A percentile compares a stretch with the other conserved stretches of the same genome.
phyloP scores from a whole-genome alignment of 2,888 invertebrate genomes.

The Eledone cirrhosa region DNA sequence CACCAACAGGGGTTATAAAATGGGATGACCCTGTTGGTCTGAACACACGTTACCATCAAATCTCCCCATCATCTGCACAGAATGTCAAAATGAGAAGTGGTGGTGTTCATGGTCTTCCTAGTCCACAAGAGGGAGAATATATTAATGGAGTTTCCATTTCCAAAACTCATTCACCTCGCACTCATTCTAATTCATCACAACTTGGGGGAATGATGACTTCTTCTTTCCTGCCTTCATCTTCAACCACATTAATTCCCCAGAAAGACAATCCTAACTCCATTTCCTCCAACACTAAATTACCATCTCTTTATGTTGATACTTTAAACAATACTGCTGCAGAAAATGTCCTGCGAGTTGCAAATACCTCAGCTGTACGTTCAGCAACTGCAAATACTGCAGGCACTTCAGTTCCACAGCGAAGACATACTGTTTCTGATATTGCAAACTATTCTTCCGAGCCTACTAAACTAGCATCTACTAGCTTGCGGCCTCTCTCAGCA shows the following conservation, averaged over 20 bases:
- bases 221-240: constrained; percentile 18
- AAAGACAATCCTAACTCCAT: constrained; percentile 13
- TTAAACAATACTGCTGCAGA: constrained; percentile 19
- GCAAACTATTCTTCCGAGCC: constrained; percentile 23
- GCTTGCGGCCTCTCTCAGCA: constrained; percentile 18
- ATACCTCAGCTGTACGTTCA: not conserved
- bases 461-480: not conserved
- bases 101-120: not conserved
- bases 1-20: constrained; percentile 9
- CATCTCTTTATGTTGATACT: constrained; percentile 9
- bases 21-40: constrained; percentile 24
- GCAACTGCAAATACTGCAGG: not conserved
- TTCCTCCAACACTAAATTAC: not conserved
- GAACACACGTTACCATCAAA: constrained; percentile 16
- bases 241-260: constrained; percentile 18
- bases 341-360: not conserved
- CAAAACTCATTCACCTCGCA: constrained; percentile 23
- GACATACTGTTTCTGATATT: constrained; percentile 26
- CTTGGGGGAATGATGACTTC: not conserved
- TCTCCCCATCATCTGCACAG: not conserved
- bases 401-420: constrained; percentile 19
- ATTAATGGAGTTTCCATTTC: constrained; percentile 1
- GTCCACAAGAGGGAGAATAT: constrained; percentile 20
- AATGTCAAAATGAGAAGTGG: not conserved
- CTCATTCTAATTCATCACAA: constrained; percentile 26